A percentile compares a stretch with the other conserved stretches of the same genome.
These are phyloP conservation scores for Drosophila arizonae DNA, from an alignment of 1,140 invertebrate genomes.

Conservation along the genomic window DNA sequence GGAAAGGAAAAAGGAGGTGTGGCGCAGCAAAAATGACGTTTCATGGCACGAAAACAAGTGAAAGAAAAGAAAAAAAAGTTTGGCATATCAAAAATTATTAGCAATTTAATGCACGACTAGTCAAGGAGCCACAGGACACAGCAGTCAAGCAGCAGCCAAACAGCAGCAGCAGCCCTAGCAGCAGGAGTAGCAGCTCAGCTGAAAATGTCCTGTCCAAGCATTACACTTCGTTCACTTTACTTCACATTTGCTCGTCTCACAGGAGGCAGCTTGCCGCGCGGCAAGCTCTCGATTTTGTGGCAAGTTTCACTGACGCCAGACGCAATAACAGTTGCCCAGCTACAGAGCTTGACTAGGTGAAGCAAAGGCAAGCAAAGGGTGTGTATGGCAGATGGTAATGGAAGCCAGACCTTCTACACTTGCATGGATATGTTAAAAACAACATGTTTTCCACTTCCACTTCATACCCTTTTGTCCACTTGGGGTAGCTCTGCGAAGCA, in stretches of 20 bases:
- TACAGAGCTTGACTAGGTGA: background rate
- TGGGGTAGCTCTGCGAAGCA: background rate
- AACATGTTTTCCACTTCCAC: slow-evolving; percentile 56
- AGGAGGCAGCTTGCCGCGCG: slow-evolving; percentile 6
- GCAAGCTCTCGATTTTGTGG: slow-evolving; percentile 46
- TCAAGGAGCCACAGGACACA: slow-evolving; percentile 22
- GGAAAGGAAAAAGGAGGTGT: background rate
- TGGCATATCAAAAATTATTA: slow-evolving; percentile 75
- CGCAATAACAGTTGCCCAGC: slow-evolving; percentile 48
- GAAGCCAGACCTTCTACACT: background rate
- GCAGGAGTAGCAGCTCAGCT: background rate
- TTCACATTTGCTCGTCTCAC: background rate
- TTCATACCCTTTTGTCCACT: slow-evolving; percentile 20
- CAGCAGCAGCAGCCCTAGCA: background rate
- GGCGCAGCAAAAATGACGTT: slow-evolving; percentile 6
- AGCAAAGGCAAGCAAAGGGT: background rate
- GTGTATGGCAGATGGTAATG: slow-evolving; percentile 4
- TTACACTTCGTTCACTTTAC: background rate
- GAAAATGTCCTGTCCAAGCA: background rate
- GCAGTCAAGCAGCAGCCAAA: slow-evolving; percentile 8
- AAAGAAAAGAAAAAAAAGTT: slow-evolving; percentile 42
- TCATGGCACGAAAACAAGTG: slow-evolving; percentile 21
- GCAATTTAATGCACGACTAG: slow-evolving; percentile 80
- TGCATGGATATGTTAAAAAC: slow-evolving; percentile 65
- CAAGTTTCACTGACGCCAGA: slow-evolving; percentile 68